Evolutionary conservation across 1,140 invertebrate genomes (phyloP), one percentile per base, ranked within the genome.

Genomic region (Trichonephila clavipes): DNA sequence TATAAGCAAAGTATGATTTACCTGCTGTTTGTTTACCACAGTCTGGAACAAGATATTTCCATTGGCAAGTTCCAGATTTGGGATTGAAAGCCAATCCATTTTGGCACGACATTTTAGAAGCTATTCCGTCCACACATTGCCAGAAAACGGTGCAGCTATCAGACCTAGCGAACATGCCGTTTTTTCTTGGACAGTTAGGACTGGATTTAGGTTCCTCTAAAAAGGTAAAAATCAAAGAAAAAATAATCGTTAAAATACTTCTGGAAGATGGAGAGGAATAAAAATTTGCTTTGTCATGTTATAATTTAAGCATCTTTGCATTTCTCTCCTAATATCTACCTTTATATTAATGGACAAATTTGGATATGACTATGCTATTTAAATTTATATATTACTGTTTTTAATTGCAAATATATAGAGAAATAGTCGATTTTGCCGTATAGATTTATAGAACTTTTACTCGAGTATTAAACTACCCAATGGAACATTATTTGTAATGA

Each of bases 31-130:
- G 18, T 40, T 86, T 19, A 8, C 97, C 69, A 97, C 97, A 81
- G 34, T 88, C 85, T 10, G 92, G 92, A 1, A 97, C 97, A 81
- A 97, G 96, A 94, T 98, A 97, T 0, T 97, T 97, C 87, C 98
- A 98, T 95, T 98, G 97, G 95, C 98, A 99, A 83, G 98, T 97
- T 6, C 98, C 96, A 94, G 97, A 97, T 81, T 97, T 96, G 94
- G 98, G 97, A 95, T 98, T 98, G 95, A 99, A 98, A 24, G 98
- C 97, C 96, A 98, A 98, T 94, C 97, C 98, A 94, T 98, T 97
- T 34, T 97, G 98, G 95, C 98, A 99, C 61, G 97, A 97, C 95
- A 97, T 97, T 95, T 98, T 97, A 62, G 97, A 97, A 59, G 97
- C 97, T 61, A 98, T 97, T 44, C 98, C 98, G 91, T 98, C 97